Evolutionary conservation across 2,888 invertebrate species (phyloP), one percentile per base, ranked within the genome.

Genomic region (Pheosia gnoma): DNA sequence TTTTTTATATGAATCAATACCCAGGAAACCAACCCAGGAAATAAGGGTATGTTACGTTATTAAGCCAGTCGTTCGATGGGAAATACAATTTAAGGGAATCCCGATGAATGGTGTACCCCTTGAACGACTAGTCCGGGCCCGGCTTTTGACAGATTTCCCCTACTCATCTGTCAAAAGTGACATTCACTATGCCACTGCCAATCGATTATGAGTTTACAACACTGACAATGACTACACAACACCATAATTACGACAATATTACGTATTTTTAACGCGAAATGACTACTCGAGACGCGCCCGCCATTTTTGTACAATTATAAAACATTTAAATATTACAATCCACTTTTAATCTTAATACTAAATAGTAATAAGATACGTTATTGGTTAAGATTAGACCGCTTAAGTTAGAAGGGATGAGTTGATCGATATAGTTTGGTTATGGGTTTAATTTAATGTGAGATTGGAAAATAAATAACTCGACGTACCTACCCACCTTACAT

Each of bases 291-390:
- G 75, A 77, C 78, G 72, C 70, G 69, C 69, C 66, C 67, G 64
- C 63, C 56, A 66, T 64, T 25, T 69, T 65, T 62, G 56, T 56
- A 74, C 70, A 68, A 57, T 64, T 13, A 53, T 53, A 53, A 59
- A 67, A 76, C 65, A 69, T 75, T 72, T 72, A 56, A 56, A 25
- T 25, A 25, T 25, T 56, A 74, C 74, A 72, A 66, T 74, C 63
- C 52, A 74, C 65, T 59, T 0, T 74, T 77, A 77, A 70, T 74
- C 67, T 75, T 75, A 63, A 71, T 66, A n/a, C 9, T 65, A 74
- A 76, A 61, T 58, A 53, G 56, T 7, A 59, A 66, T 77, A 72
- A 72, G 70, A 65, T 25, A 25, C 13, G 51, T 47, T 51, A 51
- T 25, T 13, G 49, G 25, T 51, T 51, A 51, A 51, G 51, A 51